phyloP scores from a whole-genome alignment of 2,888 invertebrate genomes.

The Fabriciana adippe region DNA sequence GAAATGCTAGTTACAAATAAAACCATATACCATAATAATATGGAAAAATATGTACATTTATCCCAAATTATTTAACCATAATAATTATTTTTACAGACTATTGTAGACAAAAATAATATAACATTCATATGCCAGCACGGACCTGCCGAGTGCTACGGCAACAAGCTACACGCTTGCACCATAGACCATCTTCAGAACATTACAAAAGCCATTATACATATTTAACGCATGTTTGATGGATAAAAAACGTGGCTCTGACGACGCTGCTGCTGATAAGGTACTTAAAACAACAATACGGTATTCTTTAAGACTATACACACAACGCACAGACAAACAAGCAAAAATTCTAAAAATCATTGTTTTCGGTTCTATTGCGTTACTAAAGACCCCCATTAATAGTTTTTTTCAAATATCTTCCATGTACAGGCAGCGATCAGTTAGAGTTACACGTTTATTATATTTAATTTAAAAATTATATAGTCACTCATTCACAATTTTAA shows the following conservation, averaged over 20 bases:
- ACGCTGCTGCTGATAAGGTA: conserved; percentile 42
- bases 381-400: no score
- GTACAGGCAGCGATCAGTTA: no score
- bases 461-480: no score
- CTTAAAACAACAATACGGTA: background rate
- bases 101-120: conserved; percentile 41
- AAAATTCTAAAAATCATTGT: no score
- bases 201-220: conserved; percentile 79
- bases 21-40: no score
- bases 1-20: background rate
- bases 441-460: no score
- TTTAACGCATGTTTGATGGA: conserved; percentile 87
- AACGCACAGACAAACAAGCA: no score
- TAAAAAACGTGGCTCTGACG: conserved; percentile 38
- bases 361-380: no score
- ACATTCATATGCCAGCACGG: conserved; percentile 90
- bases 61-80: background rate
- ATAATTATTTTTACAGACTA: conserved; percentile 47
- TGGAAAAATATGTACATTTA: no score
- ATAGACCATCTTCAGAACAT: conserved; percentile 83
- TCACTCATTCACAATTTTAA: no score
- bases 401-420: no score
- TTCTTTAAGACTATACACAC: background rate
- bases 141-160: conserved; percentile 87
- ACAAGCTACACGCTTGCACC: conserved; percentile 90